Base-by-base conservation (phyloP, 2,888 invertebrate species). In the Sylvicola fuscatus region DNA sequence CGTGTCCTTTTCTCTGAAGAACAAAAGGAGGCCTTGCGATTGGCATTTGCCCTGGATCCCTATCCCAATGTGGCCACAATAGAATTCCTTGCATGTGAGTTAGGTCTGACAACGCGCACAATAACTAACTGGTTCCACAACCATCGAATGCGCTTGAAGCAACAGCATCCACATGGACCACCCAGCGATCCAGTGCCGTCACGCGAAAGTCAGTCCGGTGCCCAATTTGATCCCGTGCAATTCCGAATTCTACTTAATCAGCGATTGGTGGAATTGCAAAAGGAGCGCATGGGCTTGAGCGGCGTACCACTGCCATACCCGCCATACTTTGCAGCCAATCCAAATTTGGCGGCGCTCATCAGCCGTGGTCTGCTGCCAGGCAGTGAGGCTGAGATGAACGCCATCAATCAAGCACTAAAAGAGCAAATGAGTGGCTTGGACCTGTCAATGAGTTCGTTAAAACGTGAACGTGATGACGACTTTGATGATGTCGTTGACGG, bases 41-140 rank as follows among this genome's bases (percentile, higher is more conserved):
- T 92, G 41, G 95, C 97, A 1, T 98, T 97, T 55, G 82, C 86
- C 1, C 65, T 93, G 35, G 97, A 98, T 53, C 93, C 95, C 0
- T 97, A 98, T 58, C 98, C 98, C 0, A 92, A 89, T 56, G 83
- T 92, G 50, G 82, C 84, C 15, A 90, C 92, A 38, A 92, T 97
- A 44, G 95, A 97, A 55, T 90, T 90, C 52, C 67, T 98, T 39
- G 92, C 95, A 21, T 72, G 74, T 21, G 92, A 93, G 57, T 64
- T 98, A 37, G 82, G 79, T 7, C 66, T 99, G 29, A 86, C 90
- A 5, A 81, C 92, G 35, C 70, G 97, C 45, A 97, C 97, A 37
- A 95, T 99, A 49, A 93, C 93, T 40, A 98, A 98, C 61, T 98
- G 98, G 98, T 98, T 98, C 68, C 97, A 98, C 67, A 98, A 98